These are phyloP conservation scores for Pocota personata DNA, from an alignment of 2,888 invertebrate genomes.

Conservation along the genomic window DNA sequence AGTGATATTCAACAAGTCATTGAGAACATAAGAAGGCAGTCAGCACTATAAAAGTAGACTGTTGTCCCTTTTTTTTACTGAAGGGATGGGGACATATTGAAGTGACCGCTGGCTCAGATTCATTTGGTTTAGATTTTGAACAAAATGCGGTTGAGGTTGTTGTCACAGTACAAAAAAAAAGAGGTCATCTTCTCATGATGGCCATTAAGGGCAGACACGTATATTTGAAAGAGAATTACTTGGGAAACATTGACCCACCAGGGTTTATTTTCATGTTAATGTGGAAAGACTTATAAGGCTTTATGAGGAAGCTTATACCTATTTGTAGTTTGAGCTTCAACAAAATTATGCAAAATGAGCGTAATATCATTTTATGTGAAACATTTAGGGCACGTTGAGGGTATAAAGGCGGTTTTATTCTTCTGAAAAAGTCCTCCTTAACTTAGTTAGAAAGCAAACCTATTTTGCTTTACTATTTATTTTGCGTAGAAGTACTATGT, in stretches of 20 bases:
- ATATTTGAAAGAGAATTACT: neutral
- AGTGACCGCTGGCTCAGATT: neutral
- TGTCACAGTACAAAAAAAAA: neutral
- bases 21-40: neutral
- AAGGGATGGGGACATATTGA: neutral
- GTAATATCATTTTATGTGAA: neutral
- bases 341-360: neutral
- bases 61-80: neutral
- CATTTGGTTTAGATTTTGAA: neutral
- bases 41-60: neutral
- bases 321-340: neutral
- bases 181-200: neutral
- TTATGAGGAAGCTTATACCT: too few species aligned
- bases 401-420: neutral
- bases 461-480: too few species aligned
- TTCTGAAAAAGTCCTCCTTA: neutral
- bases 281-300: neutral
- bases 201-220: neutral
- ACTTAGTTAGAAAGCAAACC: too few species aligned
- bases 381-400: neutral
- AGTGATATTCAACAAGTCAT: conserved; percentile 16
- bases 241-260: neutral
- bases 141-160: neutral
- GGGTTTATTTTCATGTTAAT: neutral
- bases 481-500: too few species aligned